Evolutionary conservation across 2,113 vertebrate species (phyloP).

Genomic region (Mus pahari): DNA sequence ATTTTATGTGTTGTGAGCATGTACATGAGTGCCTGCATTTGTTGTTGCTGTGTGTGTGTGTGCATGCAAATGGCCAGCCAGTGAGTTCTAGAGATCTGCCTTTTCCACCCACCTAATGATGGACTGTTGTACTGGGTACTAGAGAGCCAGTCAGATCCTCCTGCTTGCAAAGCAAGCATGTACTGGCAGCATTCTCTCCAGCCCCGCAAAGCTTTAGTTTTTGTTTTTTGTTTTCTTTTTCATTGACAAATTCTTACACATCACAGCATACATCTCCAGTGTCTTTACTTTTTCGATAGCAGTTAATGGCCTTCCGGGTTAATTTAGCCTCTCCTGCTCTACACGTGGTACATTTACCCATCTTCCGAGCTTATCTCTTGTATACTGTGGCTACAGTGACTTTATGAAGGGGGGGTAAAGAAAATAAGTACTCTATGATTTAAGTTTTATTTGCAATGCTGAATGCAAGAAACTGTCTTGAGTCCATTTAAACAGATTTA

Average conservation of each 20-base stretch:
- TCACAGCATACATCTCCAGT: background rate
- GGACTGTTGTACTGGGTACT: background rate
- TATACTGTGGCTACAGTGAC: background rate
- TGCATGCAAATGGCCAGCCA: background rate
- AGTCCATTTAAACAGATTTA: slow-evolving; percentile 12
- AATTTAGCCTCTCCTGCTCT: background rate
- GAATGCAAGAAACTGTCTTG: slow-evolving; percentile 5
- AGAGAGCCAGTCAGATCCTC: background rate
- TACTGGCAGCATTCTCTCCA: no score
- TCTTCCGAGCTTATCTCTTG: slow-evolving; percentile 44
- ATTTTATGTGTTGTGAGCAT: background rate
- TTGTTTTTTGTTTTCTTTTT: slow-evolving; percentile 42
- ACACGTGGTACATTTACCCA: background rate
- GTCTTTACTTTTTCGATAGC: background rate
- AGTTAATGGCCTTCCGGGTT: background rate
- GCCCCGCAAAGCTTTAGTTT: slow-evolving; percentile 5
- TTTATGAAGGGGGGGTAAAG: background rate
- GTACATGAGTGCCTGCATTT: background rate
- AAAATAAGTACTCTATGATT: slow-evolving; percentile 15
- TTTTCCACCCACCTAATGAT: no score
- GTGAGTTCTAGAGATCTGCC: background rate
- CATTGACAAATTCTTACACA: background rate
- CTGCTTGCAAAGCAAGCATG: background rate
- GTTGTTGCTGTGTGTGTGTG: background rate
- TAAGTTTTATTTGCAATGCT: slow-evolving; percentile 54